phyloP scores from a whole-genome alignment of 2,888 invertebrate genomes.

The Xestia ashworthii region DNA sequence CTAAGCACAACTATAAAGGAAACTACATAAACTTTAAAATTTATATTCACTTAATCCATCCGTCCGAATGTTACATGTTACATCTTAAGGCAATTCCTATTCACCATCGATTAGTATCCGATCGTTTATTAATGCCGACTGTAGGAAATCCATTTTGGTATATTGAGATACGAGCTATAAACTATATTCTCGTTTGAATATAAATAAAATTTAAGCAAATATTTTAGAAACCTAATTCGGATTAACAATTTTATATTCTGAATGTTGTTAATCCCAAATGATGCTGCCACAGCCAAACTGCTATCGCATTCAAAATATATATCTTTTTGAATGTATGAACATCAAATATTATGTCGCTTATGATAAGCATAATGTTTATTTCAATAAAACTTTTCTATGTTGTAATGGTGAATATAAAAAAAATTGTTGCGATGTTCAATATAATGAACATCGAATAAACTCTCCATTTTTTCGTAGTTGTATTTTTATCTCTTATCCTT shows the following conservation, averaged over 20 bases:
- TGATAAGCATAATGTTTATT: slow-evolving; percentile 54
- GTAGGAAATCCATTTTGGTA: slow-evolving; percentile 74
- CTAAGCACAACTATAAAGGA: slow-evolving; percentile 73
- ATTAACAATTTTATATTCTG: slow-evolving; percentile 66
- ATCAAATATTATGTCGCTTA: slow-evolving; percentile 55
- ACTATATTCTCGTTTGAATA: slow-evolving; percentile 78
- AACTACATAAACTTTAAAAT: slow-evolving; percentile 77
- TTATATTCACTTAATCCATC: slow-evolving; percentile 77
- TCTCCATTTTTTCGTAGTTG: slow-evolving; percentile 54
- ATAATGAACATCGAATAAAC: slow-evolving; percentile 51
- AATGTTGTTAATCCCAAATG: slow-evolving; percentile 59
- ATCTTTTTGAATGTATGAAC: slow-evolving; percentile 50
- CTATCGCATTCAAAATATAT: slow-evolving; percentile 37
- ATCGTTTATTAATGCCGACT: slow-evolving; percentile 75
- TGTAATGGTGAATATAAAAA: slow-evolving; percentile 39
- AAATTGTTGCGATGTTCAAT: slow-evolving; percentile 39
- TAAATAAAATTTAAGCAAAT: slow-evolving; percentile 82
- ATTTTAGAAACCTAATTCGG: slow-evolving; percentile 72
- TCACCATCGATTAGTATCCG: slow-evolving; percentile 81
- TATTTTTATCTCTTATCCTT: slow-evolving; percentile 65
- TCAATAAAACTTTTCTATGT: slow-evolving; percentile 51
- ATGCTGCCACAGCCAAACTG: slow-evolving; percentile 51
- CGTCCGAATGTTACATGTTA: slow-evolving; percentile 76
- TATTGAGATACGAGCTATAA: slow-evolving; percentile 78
- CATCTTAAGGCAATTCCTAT: slow-evolving; percentile 81